A percentile compares a stretch with the other conserved stretches of the same genome.
These are phyloP conservation scores for Microcaecilia unicolor DNA, from an alignment of 2,797 vertebrate species.

Conservation along the genomic window DNA sequence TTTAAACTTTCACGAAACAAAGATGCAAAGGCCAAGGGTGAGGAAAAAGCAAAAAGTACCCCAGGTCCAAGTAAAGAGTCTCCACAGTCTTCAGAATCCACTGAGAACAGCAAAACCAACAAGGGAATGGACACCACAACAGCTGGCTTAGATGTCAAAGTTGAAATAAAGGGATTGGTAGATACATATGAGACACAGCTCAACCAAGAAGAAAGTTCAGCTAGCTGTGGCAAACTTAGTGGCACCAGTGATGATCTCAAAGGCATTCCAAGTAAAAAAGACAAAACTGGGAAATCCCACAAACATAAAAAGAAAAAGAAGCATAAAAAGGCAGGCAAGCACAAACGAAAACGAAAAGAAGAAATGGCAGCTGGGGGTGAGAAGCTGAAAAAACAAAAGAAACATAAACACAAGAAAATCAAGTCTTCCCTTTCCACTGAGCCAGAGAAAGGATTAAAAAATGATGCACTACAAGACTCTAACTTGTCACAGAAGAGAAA, in stretches of 20 bases:
- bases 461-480: conserved; percentile 50
- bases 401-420: conserved; percentile 85
- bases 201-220: conserved; percentile 26
- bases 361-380: conserved; percentile 63
- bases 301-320: conserved; percentile 97
- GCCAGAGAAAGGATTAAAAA: conserved; percentile 31
- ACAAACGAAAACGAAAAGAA: conserved; percentile 68
- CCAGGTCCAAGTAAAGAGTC: conserved; percentile 35
- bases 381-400: conserved; percentile 87
- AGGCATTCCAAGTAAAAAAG: conserved; percentile 26
- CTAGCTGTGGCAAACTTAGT: conserved; percentile 15
- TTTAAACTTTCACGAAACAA: conserved; percentile 93
- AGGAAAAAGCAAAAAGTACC: conserved; percentile 44
- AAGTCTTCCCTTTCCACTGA: conserved; percentile 44
- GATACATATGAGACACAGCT: conserved; percentile 27
- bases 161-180: conserved; percentile 40
- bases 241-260: conserved; percentile 46
- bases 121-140: conserved; percentile 11
- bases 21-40: conserved; percentile 50
- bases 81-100: conserved; percentile 7
- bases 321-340: conserved; percentile 87
- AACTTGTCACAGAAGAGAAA: conserved; percentile 59
- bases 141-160: conserved; percentile 21
- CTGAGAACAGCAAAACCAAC: conserved; percentile 23
- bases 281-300: conserved; percentile 51